Evolutionary conservation across 1,140 invertebrate genomes (phyloP).

Genomic region (Schlechtendalia chinensis): DNA sequence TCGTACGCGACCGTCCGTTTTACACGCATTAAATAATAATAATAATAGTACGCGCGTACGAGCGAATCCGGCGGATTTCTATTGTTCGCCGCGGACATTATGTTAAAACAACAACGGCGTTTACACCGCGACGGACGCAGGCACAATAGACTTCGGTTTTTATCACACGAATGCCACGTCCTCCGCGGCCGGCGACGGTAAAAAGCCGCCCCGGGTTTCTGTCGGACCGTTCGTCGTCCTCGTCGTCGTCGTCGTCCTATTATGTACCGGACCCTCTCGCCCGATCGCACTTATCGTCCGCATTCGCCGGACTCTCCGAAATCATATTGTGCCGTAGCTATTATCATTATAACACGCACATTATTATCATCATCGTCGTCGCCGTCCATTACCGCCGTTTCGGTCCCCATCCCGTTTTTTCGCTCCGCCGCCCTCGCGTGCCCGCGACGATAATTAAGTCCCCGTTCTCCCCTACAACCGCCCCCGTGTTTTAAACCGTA

Average conservation of each 20-base stretch:
- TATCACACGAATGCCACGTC: not conserved
- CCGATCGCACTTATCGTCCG: not conserved
- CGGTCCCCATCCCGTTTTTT: not conserved
- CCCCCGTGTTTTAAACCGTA: constrained; percentile 7
- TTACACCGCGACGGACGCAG: not conserved
- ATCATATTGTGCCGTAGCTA: constrained; percentile 45
- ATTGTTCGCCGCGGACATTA: constrained; percentile 25
- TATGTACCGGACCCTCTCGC: not conserved
- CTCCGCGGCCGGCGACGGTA: not conserved
- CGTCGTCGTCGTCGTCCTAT: not conserved
- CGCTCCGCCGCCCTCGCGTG: not conserved
- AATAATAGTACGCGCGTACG: too few species aligned
- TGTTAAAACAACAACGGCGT: constrained; percentile 36
- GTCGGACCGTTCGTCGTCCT: not conserved
- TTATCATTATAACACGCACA: too few species aligned
- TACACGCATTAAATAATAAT: too few species aligned
- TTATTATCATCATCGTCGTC: constrained; percentile 39
- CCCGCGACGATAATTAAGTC: constrained; percentile 33
- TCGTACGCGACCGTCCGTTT: not conserved
- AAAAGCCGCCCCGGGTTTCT: too few species aligned
- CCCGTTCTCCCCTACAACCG: too few species aligned
- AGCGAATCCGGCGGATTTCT: not conserved
- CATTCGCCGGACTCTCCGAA: constrained; percentile 27
- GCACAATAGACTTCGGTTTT: constrained; percentile 29
- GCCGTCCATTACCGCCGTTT: constrained; percentile 37